Conservation (phyloP, 2,113 vertebrate genomes). For the Peromyscus maniculatus region DNA sequence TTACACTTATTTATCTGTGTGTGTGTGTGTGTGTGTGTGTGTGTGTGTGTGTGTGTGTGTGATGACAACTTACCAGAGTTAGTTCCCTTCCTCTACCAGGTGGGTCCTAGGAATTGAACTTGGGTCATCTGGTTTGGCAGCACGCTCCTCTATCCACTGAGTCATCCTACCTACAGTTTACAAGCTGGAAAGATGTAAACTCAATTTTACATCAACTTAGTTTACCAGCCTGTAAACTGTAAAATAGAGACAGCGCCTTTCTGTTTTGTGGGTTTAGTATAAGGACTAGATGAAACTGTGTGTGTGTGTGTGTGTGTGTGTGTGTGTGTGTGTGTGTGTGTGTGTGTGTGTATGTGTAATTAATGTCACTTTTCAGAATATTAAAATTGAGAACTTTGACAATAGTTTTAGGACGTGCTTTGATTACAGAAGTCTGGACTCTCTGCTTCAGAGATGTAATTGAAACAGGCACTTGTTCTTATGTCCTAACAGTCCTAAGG, state of each 20-base stretch:
- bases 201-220: neutral
- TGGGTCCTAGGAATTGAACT: neutral
- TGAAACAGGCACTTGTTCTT: neutral
- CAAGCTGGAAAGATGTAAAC: neutral
- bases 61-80: neutral
- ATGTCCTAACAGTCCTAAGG: slow-evolving; percentile 37
- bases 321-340: too few relatives aligned
- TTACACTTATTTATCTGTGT: neutral
- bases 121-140: neutral
- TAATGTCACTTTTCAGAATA: slow-evolving; percentile 21
- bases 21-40: too few relatives aligned
- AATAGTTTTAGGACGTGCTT: neutral
- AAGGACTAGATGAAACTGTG: slow-evolving; percentile 41
- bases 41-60: neutral
- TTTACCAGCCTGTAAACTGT: neutral
- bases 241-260: neutral
- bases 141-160: neutral
- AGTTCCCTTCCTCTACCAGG: neutral
- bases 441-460: neutral
- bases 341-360: neutral
- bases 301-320: too few relatives aligned
- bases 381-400: slow-evolving; percentile 13
- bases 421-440: slow-evolving; percentile 48
- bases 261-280: neutral
- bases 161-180: too few relatives aligned